Conservation (phyloP, 2,113 vertebrate genomes). For the Oryzias celebensis region DNA sequence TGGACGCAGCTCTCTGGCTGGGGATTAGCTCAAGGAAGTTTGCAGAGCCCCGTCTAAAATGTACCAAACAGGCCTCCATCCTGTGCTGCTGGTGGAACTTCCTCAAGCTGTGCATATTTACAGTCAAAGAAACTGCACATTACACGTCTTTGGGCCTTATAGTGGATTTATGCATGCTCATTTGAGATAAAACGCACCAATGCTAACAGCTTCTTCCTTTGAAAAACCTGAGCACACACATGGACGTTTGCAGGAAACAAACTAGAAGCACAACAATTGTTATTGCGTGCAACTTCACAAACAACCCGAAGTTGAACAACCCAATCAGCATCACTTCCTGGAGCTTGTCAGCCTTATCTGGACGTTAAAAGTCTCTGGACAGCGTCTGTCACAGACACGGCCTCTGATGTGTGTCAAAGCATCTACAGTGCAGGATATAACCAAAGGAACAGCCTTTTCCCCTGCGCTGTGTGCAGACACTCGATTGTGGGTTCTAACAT, state of each 20-base stretch:
- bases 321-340: constrained; percentile 44
- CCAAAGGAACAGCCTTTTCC: constrained; percentile 4
- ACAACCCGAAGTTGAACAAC: constrained; percentile 12
- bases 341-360: constrained; percentile 30
- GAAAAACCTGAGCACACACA: not conserved
- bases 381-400: constrained; percentile 34
- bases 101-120: not conserved
- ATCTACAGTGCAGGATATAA: constrained; percentile 28
- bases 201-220: too few species aligned
- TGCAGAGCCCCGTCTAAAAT: constrained; percentile 32
- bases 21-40: constrained; percentile 63
- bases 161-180: not conserved
- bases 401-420: constrained; percentile 49
- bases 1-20: constrained; percentile 50
- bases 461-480: not conserved
- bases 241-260: not conserved
- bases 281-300: not conserved
- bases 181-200: not conserved
- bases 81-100: not conserved
- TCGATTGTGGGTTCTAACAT: not conserved
- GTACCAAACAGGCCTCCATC: not conserved
- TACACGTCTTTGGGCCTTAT: too few species aligned
- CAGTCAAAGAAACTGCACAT: not conserved
- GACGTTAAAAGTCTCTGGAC: constrained; percentile 43
- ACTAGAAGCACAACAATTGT: not conserved